These are phyloP conservation scores for Drosophila fulvimacula DNA, from an alignment of 2,888 invertebrate species.

Conservation along the genomic window DNA sequence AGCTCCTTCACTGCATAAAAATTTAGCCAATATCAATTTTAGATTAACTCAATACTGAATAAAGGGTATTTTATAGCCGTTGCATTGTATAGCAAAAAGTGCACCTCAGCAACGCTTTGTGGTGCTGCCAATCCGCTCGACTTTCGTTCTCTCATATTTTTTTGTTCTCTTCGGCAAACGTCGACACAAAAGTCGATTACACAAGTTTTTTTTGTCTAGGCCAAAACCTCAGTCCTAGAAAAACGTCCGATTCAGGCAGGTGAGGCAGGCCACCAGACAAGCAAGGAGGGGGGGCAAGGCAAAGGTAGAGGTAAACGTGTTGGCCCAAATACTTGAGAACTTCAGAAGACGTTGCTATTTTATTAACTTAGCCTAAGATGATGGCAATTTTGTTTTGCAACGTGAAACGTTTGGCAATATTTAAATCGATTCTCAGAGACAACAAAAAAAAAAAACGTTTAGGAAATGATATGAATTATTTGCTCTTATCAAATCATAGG, in stretches of 20 bases:
- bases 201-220: constrained; percentile 40
- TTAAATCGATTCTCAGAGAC: not conserved
- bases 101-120: not conserved
- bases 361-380: constrained; percentile 3
- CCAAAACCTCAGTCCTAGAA: constrained; percentile 16
- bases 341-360: not conserved
- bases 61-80: not conserved
- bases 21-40: no score
- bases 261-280: not conserved
- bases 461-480: not conserved
- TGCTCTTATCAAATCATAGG: not conserved
- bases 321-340: constrained; percentile 8
- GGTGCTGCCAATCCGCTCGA: constrained; percentile 5
- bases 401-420: constrained; percentile 5
- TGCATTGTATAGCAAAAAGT: not conserved
- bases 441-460: not conserved
- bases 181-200: constrained; percentile 32
- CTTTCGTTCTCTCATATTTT: not conserved
- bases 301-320: not conserved
- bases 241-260: not conserved
- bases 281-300: not conserved
- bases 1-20: not conserved
- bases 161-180: not conserved
- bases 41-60: not conserved
- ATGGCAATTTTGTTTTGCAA: constrained; percentile 9